Base-by-base conservation (phyloP, 1,140 invertebrate species). In the Harpegnathos saltator region DNA sequence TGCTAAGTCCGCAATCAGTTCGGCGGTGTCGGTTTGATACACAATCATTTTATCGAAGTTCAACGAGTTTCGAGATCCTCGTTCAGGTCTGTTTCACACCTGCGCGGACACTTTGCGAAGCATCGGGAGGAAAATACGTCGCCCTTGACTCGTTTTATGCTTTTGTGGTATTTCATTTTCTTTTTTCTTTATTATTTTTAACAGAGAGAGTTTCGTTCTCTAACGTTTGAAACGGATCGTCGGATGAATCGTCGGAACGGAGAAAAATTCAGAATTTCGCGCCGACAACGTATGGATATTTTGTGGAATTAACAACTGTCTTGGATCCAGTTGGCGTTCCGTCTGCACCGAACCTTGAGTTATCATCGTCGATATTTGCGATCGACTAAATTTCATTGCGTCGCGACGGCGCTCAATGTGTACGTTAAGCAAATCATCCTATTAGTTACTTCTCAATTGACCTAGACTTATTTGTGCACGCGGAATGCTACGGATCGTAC, bases 391-490 rank as follows among this genome's bases (percentile, higher is more conserved):
- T 63, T 78, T 83, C 52, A 77, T 83, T 63, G 61, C 62, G 38
- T 83, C 62, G 74, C 63, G 24, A 80, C 65, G 11, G 24, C 14
- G 14, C 14, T 58, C 65, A 44, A 29, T 58, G 14, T 29, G 44
- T 71, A 58, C 33, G 63, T 83, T 77, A 83, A 83, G 62, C 62
- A 66, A 83, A 83, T 83, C 73, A 78, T 83, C 56, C 62, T 58
- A 83, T 83, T 83, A 83, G 73, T 63, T 33, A 24, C 44, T 33
- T 71, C 75, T 58, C 33, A 50, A 71, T 50, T 83, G 82, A 83
- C 73, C 82, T 78, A 78, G 73, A 52, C 73, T 75, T 59, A 66
- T 78, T 78, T 78, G 52, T 26, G 26, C 38, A 50, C 62, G 73
- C 59, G 48, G 15, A 65, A 44, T 56, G 26, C 61, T 44, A 75